Evolutionary conservation across 1,140 invertebrate species (phyloP), one percentile per base, ranked within the genome.

Genomic region (Platorchestia sp.): DNA sequence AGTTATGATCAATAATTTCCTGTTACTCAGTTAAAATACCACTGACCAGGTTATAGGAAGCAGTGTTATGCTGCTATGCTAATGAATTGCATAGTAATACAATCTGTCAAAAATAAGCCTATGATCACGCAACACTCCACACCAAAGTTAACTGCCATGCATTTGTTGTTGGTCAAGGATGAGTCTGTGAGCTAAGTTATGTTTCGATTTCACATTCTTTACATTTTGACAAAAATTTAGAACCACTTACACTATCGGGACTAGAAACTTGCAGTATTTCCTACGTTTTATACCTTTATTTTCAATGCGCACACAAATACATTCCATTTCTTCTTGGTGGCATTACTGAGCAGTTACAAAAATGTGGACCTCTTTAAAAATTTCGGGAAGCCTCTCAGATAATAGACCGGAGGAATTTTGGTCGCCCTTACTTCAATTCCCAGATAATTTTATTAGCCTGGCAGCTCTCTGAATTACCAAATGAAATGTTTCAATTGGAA

Each of bases 401-500:
- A 43, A 44, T 43, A 90, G 14, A 90, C 10, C 5, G 87, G 27
- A 90, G 41, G 87, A 90, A 90, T 45, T 43, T 90, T 90, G 0
- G 36, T 42, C 10, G 87, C 41, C 87, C 41, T 90, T 14, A 90
- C 87, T 45, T 90, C 87, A 90, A 90, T 90, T 90, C 87, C 87
- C 44, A 90, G 87, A 42, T 90, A 90, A 90, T 90, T 90, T 90
- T 90, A 90, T 90, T 90, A 90, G 87, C 19, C 87, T 42, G 3
- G 0, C 41, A 16, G 41, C 10, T 45, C 45, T 93, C 22, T 93
- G 19, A 93, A 93, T 93, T n/a, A 93, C 91, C 45, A 93, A 93
- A 93, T 44, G 91, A 93, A 93, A 93, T 93, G 91, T 93, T 93
- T 45, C 91, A 45, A 93, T 93, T 93, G 91, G 45, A 93, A 47